phyloP scores from a whole-genome alignment of 2,797 vertebrate species.

The Aythya fuligula region DNA sequence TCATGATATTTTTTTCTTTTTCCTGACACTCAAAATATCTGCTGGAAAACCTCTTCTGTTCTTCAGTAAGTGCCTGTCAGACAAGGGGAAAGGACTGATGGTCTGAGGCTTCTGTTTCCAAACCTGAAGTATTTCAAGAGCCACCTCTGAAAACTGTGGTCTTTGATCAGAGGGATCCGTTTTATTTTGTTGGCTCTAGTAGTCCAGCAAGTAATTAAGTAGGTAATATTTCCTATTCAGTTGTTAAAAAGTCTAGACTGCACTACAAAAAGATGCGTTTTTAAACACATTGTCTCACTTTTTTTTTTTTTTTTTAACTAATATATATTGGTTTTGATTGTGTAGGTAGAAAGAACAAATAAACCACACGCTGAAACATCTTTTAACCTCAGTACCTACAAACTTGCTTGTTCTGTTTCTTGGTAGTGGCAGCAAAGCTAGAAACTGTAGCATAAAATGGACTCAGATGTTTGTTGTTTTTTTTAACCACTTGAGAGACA shows the following conservation, averaged over 20 bases:
- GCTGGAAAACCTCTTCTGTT: slow-evolving; percentile 15
- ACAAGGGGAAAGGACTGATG: slow-evolving; percentile 2
- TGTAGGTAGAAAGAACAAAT: not conserved
- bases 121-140: slow-evolving; percentile 3
- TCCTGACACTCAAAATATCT: slow-evolving; percentile 19
- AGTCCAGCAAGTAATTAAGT: not conserved
- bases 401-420: not conserved
- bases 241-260: not conserved
- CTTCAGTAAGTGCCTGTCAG: slow-evolving; percentile 36
- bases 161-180: not conserved
- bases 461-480: not conserved
- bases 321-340: not conserved
- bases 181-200: not conserved
- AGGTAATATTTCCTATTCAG: not conserved
- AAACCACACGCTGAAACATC: not conserved
- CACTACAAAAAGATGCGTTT: not conserved
- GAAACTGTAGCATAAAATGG: not conserved
- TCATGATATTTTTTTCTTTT: not conserved
- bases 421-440: not conserved
- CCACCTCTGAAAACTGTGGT: not conserved
- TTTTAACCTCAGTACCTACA: not conserved
- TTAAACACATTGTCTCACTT: not conserved
- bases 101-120: slow-evolving; percentile 15
- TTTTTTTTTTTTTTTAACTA: not conserved
- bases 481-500: not conserved